These are phyloP conservation scores for Tichodroma muraria DNA, from an alignment of 2,113 vertebrate species.

Conservation along the genomic window DNA sequence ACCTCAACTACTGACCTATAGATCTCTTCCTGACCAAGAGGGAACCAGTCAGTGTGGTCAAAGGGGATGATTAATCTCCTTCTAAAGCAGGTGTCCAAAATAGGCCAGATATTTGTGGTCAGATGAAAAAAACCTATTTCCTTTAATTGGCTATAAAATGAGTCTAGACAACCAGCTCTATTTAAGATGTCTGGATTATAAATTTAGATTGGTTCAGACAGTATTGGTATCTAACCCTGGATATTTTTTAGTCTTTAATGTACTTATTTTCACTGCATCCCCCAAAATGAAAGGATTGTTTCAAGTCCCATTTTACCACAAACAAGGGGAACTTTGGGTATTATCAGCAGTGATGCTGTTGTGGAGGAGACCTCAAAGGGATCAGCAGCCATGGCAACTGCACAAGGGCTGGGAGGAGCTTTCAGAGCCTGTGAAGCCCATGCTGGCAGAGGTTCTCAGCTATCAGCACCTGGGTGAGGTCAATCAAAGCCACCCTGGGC, in stretches of 20 bases:
- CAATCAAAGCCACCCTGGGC: neutral
- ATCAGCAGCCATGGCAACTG: neutral
- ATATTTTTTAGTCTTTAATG: neutral
- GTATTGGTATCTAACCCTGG: neutral
- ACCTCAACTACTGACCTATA: neutral
- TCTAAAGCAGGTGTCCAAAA: neutral
- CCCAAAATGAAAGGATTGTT: neutral
- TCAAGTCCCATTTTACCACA: neutral
- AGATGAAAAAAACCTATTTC: neutral
- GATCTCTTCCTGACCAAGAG: neutral
- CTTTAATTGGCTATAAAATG: neutral
- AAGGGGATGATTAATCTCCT: neutral
- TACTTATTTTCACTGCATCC: neutral
- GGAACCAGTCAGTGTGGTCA: neutral
- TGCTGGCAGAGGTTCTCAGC: neutral
- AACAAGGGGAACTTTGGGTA: neutral
- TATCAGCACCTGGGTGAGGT: neutral
- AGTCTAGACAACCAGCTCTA: neutral
- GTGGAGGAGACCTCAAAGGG: neutral
- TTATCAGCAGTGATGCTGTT: neutral
- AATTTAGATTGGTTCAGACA: neutral
- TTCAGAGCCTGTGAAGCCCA: neutral
- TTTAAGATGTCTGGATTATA: neutral
- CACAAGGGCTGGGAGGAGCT: neutral
- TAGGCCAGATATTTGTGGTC: neutral